These are phyloP conservation scores for Drosophila picticornis DNA, from an alignment of 2,888 invertebrate species.

Conservation along the genomic window DNA sequence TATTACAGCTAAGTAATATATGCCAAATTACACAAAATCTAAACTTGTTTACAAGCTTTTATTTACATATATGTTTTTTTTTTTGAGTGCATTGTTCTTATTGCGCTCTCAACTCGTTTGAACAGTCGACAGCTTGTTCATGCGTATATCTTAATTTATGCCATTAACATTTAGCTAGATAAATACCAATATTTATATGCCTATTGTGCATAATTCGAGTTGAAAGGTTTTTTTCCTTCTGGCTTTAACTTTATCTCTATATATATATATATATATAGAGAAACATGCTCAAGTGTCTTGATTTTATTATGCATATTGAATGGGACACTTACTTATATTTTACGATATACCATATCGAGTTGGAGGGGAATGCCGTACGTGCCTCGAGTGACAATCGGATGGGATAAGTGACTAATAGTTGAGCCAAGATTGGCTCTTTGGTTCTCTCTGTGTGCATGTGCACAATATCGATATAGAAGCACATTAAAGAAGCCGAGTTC, in stretches of 20 bases:
- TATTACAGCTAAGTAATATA: not conserved
- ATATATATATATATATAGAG: conserved; percentile 7
- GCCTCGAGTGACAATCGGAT: conserved; percentile 39
- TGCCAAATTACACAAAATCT: not conserved
- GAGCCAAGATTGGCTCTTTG: conserved; percentile 14
- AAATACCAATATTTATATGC: conserved; percentile 60
- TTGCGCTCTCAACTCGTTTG: not conserved
- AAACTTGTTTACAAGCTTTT: not conserved
- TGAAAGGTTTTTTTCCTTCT: conserved; percentile 47
- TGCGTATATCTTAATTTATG: conserved; percentile 36
- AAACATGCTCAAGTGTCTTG: conserved; percentile 27
- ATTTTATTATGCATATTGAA: conserved; percentile 57
- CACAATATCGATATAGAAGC: not conserved
- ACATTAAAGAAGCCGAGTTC: conserved; percentile 22
- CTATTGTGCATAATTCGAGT: conserved; percentile 58
- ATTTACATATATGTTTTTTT: not conserved
- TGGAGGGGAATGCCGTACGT: conserved; percentile 32
- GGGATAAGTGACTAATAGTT: conserved; percentile 37
- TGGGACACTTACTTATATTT: conserved; percentile 35
- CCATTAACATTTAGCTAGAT: conserved; percentile 40
- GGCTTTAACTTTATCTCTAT: not conserved
- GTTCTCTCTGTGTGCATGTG: conserved; percentile 21
- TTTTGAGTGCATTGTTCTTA: not conserved
- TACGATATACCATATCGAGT: conserved; percentile 20
- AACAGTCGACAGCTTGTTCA: conserved; percentile 12